Conservation (phyloP, 2,888 invertebrate species). For the Bugula neritina region DNA sequence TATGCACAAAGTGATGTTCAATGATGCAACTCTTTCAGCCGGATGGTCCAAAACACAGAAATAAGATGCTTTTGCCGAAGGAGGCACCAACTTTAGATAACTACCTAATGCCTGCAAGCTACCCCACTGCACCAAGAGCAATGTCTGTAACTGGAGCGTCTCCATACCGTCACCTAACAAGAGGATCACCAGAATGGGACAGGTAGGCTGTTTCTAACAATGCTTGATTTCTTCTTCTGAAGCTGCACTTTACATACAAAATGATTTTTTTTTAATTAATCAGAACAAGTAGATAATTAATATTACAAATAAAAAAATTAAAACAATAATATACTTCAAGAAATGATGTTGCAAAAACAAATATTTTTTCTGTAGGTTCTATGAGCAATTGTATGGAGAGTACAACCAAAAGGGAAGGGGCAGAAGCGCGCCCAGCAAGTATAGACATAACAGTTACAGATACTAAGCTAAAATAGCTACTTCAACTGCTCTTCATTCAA, state of each 20-base stretch:
- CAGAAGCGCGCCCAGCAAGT: neutral
- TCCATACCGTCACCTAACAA: slow-evolving; percentile 12
- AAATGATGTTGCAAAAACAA: no score
- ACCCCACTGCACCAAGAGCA: neutral
- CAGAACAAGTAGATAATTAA: no score
- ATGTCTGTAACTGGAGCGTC: neutral
- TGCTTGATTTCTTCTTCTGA: neutral
- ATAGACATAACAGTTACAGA: neutral
- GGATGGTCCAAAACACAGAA: neutral
- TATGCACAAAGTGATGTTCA: no score
- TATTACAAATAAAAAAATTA: no score
- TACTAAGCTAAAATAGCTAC: neutral
- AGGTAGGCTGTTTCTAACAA: neutral
- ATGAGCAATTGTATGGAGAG: neutral
- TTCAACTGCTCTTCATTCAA: no score
- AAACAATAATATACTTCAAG: no score
- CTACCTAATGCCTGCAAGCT: neutral
- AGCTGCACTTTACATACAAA: no score
- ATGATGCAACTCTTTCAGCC: no score
- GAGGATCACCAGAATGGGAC: slow-evolving; percentile 24
- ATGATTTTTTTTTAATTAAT: no score
- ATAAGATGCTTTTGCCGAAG: neutral
- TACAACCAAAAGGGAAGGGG: neutral
- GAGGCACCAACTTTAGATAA: neutral
- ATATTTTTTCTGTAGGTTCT: neutral